phyloP scores from a whole-genome alignment of 2,797 vertebrate genomes.

The Neostethus bicornis region DNA sequence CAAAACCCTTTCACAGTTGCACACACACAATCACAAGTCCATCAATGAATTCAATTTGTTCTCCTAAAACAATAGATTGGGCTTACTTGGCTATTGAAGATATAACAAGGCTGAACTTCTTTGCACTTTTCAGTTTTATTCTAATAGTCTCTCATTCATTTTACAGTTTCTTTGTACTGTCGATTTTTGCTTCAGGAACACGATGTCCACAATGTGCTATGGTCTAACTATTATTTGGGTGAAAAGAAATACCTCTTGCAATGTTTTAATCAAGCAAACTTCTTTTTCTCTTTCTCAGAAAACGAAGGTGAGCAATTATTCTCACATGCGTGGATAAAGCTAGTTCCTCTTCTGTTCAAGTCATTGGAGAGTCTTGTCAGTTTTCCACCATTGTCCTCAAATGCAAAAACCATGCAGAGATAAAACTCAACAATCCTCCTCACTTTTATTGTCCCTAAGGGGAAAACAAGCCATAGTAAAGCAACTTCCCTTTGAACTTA shows the following conservation, averaged over 20 bases:
- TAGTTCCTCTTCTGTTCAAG: slow-evolving; percentile 9
- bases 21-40: background rate
- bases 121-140: background rate
- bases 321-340: slow-evolving; percentile 3
- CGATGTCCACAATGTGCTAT: background rate
- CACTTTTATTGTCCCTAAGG: slow-evolving; percentile 26
- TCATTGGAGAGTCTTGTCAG: slow-evolving; percentile 24
- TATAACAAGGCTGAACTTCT: background rate
- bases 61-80: background rate
- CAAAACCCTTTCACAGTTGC: background rate
- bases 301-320: background rate
- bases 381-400: slow-evolving; percentile 17
- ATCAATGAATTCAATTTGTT: too few relatives aligned
- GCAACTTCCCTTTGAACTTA: slow-evolving; percentile 30
- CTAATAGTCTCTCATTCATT: background rate
- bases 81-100: background rate
- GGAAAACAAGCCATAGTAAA: slow-evolving; percentile 32
- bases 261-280: background rate
- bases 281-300: background rate
- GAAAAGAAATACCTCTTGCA: too few relatives aligned
- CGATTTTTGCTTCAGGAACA: background rate
- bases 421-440: slow-evolving; percentile 8
- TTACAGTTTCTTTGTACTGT: background rate
- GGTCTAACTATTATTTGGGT: background rate
- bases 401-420: slow-evolving; percentile 12